These are phyloP conservation scores for Pristis pectinata DNA, from an alignment of 2,797 vertebrate genomes.

Conservation along the genomic window DNA sequence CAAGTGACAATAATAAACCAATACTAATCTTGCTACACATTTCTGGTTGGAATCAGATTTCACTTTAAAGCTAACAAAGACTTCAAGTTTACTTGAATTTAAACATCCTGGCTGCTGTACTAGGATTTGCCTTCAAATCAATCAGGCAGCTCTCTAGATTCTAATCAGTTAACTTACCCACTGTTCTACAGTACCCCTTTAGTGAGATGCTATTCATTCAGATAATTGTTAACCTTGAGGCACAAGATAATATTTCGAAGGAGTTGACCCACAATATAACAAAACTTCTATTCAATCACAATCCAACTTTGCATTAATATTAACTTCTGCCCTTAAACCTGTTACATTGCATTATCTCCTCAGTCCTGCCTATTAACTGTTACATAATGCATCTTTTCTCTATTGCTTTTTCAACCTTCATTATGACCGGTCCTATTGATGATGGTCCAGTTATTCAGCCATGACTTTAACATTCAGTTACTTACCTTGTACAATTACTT, in stretches of 20 bases:
- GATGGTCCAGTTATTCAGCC: not conserved
- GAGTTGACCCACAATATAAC: not conserved
- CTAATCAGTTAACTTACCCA: too few relatives aligned
- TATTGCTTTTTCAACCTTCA: not conserved
- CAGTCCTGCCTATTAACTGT: not conserved
- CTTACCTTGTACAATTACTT: slow-evolving; percentile 48
- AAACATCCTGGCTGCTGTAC: too few relatives aligned
- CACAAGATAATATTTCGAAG: too few relatives aligned
- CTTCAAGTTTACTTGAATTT: not conserved
- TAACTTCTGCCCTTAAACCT: not conserved
- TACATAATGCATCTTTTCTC: not conserved
- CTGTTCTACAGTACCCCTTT: too few relatives aligned
- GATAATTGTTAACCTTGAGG: too few relatives aligned
- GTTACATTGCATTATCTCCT: not conserved
- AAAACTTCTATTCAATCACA: not conserved
- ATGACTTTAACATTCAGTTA: too few relatives aligned
- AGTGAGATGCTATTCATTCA: too few relatives aligned
- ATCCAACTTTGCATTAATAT: not conserved
- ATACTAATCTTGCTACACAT: not conserved
- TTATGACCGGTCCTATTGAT: not conserved
- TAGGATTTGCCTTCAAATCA: too few relatives aligned
- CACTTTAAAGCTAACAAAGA: not conserved
- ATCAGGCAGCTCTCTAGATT: too few relatives aligned
- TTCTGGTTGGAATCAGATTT: not conserved
- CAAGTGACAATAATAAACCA: too few relatives aligned